Conservation (phyloP, 1,140 invertebrate genomes). For the Saccostrea echinata region DNA sequence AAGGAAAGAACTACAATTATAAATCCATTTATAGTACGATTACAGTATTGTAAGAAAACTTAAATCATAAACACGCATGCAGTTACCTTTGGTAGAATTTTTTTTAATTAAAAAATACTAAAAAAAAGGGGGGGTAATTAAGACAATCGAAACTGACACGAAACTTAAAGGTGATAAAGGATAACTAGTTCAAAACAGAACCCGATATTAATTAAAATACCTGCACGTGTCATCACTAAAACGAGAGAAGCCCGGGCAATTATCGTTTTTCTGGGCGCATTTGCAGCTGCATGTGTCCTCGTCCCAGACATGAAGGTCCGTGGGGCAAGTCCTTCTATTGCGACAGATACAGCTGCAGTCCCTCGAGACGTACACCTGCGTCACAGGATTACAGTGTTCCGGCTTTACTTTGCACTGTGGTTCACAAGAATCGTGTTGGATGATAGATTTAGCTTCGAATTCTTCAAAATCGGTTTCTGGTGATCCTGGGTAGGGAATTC, state of each 20-base stretch:
- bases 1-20: too few species aligned
- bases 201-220: not conserved
- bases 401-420: conserved; percentile 49
- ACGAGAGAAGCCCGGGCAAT: conserved; percentile 40
- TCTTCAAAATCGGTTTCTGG: conserved; percentile 47
- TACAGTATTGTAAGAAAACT: too few species aligned
- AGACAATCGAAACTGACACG: too few species aligned
- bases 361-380: conserved; percentile 42
- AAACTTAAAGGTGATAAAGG: too few species aligned
- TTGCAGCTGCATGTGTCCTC: conserved; percentile 56
- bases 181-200: too few species aligned
- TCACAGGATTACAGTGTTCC: conserved; percentile 46
- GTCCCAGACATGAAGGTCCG: conserved; percentile 18
- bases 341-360: conserved; percentile 48
- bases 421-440: conserved; percentile 53
- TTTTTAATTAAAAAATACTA: too few species aligned
- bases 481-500: conserved; percentile 52
- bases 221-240: conserved; percentile 54
- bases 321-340: not conserved
- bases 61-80: too few species aligned
- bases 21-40: too few species aligned
- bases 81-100: too few species aligned
- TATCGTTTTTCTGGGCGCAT: not conserved
- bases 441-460: conserved; percentile 39
- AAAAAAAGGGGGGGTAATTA: too few species aligned